Evolutionary conservation across 2,888 invertebrate genomes (phyloP), one percentile per base, ranked within the genome.

Genomic region (Oasisia sp.): DNA sequence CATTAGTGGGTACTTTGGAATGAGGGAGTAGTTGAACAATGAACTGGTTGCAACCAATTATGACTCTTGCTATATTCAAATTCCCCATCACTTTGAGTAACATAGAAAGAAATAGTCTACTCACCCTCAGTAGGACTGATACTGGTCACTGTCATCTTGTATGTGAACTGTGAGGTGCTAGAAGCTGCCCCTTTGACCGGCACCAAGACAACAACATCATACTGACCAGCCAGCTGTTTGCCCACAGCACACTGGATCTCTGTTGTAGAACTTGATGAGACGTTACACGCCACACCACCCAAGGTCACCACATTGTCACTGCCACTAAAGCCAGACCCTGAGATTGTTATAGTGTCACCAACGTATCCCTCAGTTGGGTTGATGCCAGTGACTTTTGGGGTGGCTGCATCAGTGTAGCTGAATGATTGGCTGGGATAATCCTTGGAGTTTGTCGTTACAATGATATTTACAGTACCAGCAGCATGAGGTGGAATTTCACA

Each of bases 301-400:
- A 93, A 32, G 19, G 56, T 50, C 58, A 93, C 92, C 14, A 32
- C 89, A 32, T 89, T 44, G 89, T 92, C 92, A 89, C 14, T 32
- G 27, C 89, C 27, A 44, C 95, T 95, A 93, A 95, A 96, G 90
- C 95, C 95, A 32, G 94, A 93, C 32, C 96, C 96, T 8, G 94
- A 92, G 50, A 96, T 94, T 8, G 95, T 95, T 27, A 94, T 93
- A 8, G 95, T 94, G 8, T 95, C 95, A 14, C 95, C 95, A 74
- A 74, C 74, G 8, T 95, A 95, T 4, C 95, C 95, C 12, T 95
- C 91, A 0, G 93, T 32, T 3, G 95, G 95, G 9, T 92, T 92
- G 56, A 95, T 95, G n/a, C 92, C 91, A 0, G 94, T 93, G 8
- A 95, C 94, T 8, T 92, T 93, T 1, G 95, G 95, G 0, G 95